Base-by-base conservation (phyloP, 2,888 invertebrate species). In the Trisateles emortualis region DNA sequence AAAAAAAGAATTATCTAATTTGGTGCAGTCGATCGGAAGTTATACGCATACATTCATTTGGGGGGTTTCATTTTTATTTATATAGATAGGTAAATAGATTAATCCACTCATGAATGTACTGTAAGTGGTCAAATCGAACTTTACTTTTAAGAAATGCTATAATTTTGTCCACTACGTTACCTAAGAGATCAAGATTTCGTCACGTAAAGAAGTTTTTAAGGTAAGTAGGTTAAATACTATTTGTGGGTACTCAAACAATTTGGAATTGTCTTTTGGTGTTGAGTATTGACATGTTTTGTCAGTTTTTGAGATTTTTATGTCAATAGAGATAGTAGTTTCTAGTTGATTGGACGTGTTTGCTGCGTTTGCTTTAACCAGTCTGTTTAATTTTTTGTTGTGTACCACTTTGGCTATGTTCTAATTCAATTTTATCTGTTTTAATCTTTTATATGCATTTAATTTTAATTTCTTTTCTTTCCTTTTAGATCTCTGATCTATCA, bases 181-280 rank as follows among this genome's bases (percentile, higher is more conserved):
- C 16, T 50, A 40, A 46, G 36, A 30, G 39, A 64, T 57, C 58
- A 19, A 35, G 49, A 57, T 59, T 54, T 57, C 49, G 59, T 59
- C 59, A 63, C 46, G 58, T 63, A 53, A 65, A 59, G 59, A 51
- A 55, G 38, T 62, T 41, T 60, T 64, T 65, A 68, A 65, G 45
- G 54, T 33, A 68, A 66, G 61, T 71, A 44, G 71, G 72, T 72
- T 75, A 72, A 64, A 50, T 14, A 48, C 58, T 58, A 58, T 62
- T 69, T 53, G 52, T 19, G 50, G 38, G 51, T 42, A 61, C 52
- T 65, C 65, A 36, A 39, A 29, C 49, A 19, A 53, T 46, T 57
- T 49, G 14, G 41, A 32, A 44, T 58, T 55, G 40, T 59, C 48
- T 48, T 59, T 9, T 35, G 14, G 40, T 52, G 22, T 43, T 14